Percentiles rank a stretch among this genome's conserved stretches.
Conservation (phyloP, 2,113 vertebrate species). For the Ornithorhynchus anatinus region DNA sequence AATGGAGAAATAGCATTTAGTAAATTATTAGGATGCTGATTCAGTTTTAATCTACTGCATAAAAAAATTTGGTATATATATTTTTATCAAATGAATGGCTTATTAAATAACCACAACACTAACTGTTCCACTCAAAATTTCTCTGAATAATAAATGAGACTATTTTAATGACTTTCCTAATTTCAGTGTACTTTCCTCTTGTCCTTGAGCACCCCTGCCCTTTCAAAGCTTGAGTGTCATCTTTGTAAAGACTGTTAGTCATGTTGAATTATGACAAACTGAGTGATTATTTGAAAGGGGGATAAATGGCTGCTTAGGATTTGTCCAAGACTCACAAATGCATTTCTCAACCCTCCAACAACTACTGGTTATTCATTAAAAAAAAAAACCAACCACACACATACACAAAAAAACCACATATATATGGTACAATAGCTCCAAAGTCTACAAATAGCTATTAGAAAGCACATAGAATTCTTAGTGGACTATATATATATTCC, state of each 20-base stretch:
- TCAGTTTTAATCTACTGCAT: too few species aligned
- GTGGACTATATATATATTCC: constrained; percentile 56
- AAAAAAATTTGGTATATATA: too few species aligned
- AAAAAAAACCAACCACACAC: too few species aligned
- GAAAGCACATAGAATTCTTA: constrained; percentile 56
- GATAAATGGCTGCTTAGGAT: not conserved
- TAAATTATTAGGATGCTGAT: too few species aligned
- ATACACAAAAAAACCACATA: too few species aligned
- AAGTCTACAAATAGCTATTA: constrained; percentile 57
- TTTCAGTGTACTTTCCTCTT: not conserved
- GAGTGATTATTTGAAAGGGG: constrained; percentile 27
- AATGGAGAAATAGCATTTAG: too few species aligned
- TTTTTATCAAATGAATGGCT: too few species aligned
- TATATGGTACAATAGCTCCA: constrained; percentile 16
- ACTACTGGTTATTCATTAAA: not conserved
- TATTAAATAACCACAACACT: too few species aligned
- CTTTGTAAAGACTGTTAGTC: constrained; percentile 8
- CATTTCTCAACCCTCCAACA: not conserved
- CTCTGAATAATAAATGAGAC: not conserved
- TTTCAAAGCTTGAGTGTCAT: not conserved
- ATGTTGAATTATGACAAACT: constrained; percentile 10
- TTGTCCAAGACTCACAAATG: not conserved
- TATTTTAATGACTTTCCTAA: not conserved
- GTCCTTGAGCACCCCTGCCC: not conserved
- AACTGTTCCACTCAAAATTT: not conserved